A percentile compares a stretch with the other conserved stretches of the same genome.
Conservation (phyloP, 2,113 vertebrate species). For the Oryctolagus cuniculus region DNA sequence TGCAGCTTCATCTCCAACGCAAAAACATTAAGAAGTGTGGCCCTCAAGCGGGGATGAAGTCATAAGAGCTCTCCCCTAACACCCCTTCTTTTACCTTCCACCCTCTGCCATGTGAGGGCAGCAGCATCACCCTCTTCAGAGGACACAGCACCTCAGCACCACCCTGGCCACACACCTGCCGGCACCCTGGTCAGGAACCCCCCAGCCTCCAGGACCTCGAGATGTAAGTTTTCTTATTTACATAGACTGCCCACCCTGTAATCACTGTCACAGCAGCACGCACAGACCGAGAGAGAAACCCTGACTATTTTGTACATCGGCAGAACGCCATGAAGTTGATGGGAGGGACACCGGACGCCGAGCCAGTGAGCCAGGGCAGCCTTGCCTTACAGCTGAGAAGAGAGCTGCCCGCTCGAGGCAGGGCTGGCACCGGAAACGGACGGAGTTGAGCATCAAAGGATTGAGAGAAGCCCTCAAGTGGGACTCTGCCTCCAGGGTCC, state of each 20-base stretch:
- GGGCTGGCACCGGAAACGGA: background rate
- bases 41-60: no score
- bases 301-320: background rate
- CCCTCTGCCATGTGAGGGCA: no score
- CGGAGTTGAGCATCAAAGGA: background rate
- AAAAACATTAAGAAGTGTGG: background rate
- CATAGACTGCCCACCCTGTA: background rate
- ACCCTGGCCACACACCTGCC: background rate
- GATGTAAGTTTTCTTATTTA: background rate
- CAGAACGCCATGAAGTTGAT: background rate
- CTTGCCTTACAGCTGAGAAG: background rate
- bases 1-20: background rate
- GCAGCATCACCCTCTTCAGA: background rate
- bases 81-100: background rate
- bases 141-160: background rate
- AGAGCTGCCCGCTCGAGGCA: background rate
- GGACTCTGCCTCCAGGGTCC: background rate
- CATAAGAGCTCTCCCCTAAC: background rate
- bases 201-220: background rate
- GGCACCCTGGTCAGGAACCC: background rate
- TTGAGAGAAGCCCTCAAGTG: background rate
- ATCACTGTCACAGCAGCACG: background rate
- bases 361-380: background rate
- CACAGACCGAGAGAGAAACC: no score
- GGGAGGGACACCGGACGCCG: background rate